phyloP scores from a whole-genome alignment of 2,113 vertebrate species.

The Saimiri boliviensis region DNA sequence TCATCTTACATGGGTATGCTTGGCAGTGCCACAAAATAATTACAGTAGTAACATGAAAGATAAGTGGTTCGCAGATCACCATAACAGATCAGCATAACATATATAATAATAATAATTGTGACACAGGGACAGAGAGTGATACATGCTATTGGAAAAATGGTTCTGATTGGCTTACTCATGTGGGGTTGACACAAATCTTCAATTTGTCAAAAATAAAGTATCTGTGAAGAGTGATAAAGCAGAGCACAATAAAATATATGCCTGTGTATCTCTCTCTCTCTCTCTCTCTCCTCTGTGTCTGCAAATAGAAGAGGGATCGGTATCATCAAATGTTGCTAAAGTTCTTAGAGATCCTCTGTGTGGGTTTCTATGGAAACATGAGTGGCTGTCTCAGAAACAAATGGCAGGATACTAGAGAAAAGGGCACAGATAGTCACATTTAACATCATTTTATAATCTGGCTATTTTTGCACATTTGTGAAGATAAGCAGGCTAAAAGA shows the following conservation, averaged over 20 bases:
- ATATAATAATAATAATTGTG: neutral
- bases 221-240: neutral
- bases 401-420: constrained; percentile 45
- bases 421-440: constrained; percentile 52
- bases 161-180: neutral
- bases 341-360: constrained; percentile 45
- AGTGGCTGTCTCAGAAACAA: constrained; percentile 50
- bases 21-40: neutral
- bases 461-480: constrained; percentile 25
- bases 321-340: constrained; percentile 48
- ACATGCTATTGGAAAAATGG: neutral
- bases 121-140: neutral
- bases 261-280: rapidly evolving
- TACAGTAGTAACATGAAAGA: neutral
- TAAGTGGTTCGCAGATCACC: neutral
- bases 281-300: neutral
- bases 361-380: constrained; percentile 69
- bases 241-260: neutral
- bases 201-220: neutral
- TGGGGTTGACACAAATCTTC: neutral
- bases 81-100: neutral
- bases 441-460: constrained; percentile 51
- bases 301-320: neutral
- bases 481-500: constrained; percentile 62
- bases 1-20: neutral